These are phyloP conservation scores for Oryzias woworae DNA, from an alignment of 2,113 vertebrate genomes.

Conservation along the genomic window DNA sequence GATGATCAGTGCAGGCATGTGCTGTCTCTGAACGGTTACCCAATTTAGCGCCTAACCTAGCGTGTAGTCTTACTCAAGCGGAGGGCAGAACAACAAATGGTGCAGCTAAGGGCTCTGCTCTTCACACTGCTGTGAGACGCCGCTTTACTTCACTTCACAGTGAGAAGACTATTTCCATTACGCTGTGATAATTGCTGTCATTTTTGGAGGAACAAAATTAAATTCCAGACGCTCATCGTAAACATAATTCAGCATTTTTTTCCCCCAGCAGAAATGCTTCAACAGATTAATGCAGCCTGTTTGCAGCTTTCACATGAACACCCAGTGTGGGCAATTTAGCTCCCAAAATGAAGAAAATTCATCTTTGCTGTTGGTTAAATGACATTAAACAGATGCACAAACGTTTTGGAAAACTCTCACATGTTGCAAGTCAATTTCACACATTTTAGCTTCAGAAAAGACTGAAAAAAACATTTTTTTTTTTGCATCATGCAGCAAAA, in stretches of 20 bases:
- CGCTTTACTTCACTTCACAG: constrained; percentile 46
- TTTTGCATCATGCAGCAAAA: constrained; percentile 19
- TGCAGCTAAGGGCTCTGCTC: constrained; percentile 14
- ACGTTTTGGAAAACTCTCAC: constrained; percentile 25
- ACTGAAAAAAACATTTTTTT: constrained; percentile 25
- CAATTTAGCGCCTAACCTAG: constrained; percentile 70
- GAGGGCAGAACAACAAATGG: constrained; percentile 51
- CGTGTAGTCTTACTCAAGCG: constrained; percentile 59
- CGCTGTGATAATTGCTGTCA: constrained; percentile 39
- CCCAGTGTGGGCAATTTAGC: constrained; percentile 22
- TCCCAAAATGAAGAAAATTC: not conserved
- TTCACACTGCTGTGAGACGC: constrained; percentile 30
- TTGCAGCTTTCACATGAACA: constrained; percentile 31
- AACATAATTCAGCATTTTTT: constrained; percentile 11
- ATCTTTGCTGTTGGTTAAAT: constrained; percentile 29
- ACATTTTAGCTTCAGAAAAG: constrained; percentile 21
- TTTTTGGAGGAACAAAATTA: no score
- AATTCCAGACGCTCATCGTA: constrained; percentile 22
- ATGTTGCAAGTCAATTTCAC: constrained; percentile 40
- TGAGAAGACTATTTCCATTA: constrained; percentile 46
- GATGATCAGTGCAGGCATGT: constrained; percentile 75
- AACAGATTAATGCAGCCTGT: not conserved
- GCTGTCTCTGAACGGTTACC: constrained; percentile 64
- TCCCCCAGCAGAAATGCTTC: constrained; percentile 12
- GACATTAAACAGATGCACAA: constrained; percentile 33